phyloP scores from a whole-genome alignment of 2,113 vertebrate species.

The Montifringilla adamsi region DNA sequence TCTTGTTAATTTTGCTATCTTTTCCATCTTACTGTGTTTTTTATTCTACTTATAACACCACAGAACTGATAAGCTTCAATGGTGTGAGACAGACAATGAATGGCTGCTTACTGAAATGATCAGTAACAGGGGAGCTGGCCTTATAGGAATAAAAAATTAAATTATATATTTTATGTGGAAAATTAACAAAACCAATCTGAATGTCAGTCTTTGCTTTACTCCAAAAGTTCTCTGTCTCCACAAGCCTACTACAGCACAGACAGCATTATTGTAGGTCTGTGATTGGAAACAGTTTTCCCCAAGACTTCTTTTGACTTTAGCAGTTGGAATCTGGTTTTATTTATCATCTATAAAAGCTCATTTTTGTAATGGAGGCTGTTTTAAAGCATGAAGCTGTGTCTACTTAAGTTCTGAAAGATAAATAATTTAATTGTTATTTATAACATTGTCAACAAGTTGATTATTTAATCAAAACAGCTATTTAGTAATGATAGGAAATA shows the following conservation, averaged over 20 bases:
- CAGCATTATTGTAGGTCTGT: neutral
- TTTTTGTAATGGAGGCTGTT: slow-evolving; percentile 30
- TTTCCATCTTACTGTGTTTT: neutral
- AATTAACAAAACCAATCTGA: neutral
- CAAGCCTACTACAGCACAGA: neutral
- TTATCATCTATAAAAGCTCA: slow-evolving; percentile 4
- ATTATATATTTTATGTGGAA: neutral
- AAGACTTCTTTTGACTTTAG: neutral
- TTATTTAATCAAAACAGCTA: slow-evolving; percentile 27
- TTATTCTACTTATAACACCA: neutral
- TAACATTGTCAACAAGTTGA: neutral
- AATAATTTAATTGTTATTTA: slow-evolving; percentile 21
- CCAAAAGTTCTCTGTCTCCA: neutral
- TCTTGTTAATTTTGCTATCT: neutral
- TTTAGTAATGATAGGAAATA: slow-evolving; percentile 35
- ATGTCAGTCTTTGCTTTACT: neutral
- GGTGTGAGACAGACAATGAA: neutral
- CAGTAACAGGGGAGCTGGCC: neutral
- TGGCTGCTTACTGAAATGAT: neutral
- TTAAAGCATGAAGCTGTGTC: slow-evolving; percentile 38
- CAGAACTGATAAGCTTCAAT: neutral
- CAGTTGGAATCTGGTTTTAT: slow-evolving; percentile 10
- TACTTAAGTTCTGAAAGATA: slow-evolving; percentile 30
- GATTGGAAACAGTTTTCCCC: neutral
- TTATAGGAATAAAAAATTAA: neutral